Conservation (phyloP, 1,140 invertebrate genomes). For the Cyrtorhinus lividipennis region DNA sequence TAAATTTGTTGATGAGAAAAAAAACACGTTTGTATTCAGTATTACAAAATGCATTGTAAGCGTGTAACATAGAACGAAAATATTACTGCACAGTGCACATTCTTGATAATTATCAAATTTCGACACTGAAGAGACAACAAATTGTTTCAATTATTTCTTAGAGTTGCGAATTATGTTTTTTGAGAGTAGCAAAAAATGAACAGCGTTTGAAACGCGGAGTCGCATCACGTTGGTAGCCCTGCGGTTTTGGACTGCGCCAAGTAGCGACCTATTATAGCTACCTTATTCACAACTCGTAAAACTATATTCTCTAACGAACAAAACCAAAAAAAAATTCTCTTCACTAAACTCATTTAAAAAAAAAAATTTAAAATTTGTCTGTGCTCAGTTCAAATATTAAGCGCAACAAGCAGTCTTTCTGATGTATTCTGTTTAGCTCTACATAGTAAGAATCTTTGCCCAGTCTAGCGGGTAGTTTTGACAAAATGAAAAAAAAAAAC, state of each 20-base stretch:
- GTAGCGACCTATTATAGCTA: background rate
- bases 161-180: too few relatives aligned
- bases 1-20: too few relatives aligned
- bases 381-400: slow-evolving; percentile 22
- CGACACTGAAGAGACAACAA: background rate
- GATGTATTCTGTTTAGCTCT: slow-evolving; percentile 19
- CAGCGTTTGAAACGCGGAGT: too few relatives aligned
- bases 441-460: slow-evolving; percentile 11
- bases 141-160: background rate
- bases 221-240: too few relatives aligned
- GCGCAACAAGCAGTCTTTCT: slow-evolving; percentile 21
- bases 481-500: slow-evolving; percentile 7
- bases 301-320: background rate
- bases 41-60: slow-evolving; percentile 10
- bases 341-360: background rate
- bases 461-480: slow-evolving; percentile 14
- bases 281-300: slow-evolving; percentile 3
- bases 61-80: slow-evolving; percentile 18
- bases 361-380: slow-evolving; percentile 16
- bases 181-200: background rate
- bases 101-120: slow-evolving; percentile 13
- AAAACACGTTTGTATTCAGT: slow-evolving; percentile 1
- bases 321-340: slow-evolving; percentile 2
- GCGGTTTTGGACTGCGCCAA: too few relatives aligned
- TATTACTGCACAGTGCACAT: slow-evolving; percentile 16